phyloP scores from a whole-genome alignment of 30 jellyfish, hydroid and myxozoan species.

The Mastigias papua region DNA sequence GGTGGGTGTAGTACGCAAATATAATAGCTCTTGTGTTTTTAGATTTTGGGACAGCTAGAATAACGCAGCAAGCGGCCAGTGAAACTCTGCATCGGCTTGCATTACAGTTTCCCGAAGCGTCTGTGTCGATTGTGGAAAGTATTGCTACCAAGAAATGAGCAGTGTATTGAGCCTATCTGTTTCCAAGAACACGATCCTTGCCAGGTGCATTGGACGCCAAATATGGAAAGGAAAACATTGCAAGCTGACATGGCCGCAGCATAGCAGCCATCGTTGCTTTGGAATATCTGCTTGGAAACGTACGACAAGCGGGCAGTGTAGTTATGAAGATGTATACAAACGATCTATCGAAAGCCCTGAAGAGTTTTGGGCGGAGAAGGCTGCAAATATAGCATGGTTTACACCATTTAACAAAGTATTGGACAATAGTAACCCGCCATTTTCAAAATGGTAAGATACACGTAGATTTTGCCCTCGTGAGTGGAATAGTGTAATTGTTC shows the following conservation, averaged over 20 bases:
- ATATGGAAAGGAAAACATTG: slow-evolving; percentile 38
- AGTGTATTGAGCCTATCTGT: not conserved
- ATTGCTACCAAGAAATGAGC: slow-evolving; percentile 2
- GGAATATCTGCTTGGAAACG: not conserved
- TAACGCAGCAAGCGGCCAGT: no score
- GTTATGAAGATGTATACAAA: slow-evolving; percentile 61
- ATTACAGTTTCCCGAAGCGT: no score
- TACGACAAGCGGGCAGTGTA: not conserved
- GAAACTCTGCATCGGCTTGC: no score
- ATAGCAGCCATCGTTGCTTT: not conserved
- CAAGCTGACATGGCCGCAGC: not conserved
- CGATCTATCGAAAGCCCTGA: slow-evolving; percentile 77
- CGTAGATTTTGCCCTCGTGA: not conserved
- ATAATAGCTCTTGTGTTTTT: no score
- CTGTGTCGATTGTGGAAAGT: not conserved
- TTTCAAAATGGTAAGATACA: slow-evolving; percentile 83
- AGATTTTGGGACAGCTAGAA: no score
- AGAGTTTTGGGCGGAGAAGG: slow-evolving; percentile 89
- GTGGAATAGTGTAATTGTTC: not conserved
- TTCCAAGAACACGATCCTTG: slow-evolving; percentile 2
- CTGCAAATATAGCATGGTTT: slow-evolving; percentile 82
- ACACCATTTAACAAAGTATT: slow-evolving; percentile 71
- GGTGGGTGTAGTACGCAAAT: no score
- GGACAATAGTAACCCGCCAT: slow-evolving; percentile 84
- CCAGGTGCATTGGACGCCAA: slow-evolving; percentile 24